A percentile compares a stretch with the other conserved stretches of the same genome.
phyloP scores from a whole-genome alignment of 2,797 vertebrate genomes.

The Scarus forsteni region DNA sequence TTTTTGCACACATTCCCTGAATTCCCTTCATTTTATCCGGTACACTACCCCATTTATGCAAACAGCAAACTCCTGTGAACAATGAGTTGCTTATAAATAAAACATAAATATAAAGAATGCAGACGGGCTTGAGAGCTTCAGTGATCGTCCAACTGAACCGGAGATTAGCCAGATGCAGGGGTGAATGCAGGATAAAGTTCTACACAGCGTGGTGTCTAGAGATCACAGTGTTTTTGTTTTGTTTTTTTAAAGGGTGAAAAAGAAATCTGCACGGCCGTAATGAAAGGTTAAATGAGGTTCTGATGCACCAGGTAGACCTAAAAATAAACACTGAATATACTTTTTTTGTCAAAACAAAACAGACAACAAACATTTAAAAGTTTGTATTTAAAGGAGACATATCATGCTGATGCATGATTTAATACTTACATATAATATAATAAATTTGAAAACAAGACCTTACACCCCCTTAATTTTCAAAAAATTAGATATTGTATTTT shows the following conservation, averaged over 20 bases:
- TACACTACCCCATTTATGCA: slow-evolving; percentile 49
- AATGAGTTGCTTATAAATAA: slow-evolving; percentile 68
- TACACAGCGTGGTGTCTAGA: not conserved
- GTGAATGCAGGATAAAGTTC: slow-evolving; percentile 27
- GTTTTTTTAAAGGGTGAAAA: not conserved
- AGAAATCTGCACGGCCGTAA: slow-evolving; percentile 16
- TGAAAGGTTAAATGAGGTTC: slow-evolving; percentile 4
- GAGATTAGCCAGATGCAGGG: slow-evolving; percentile 21
- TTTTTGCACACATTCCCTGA: slow-evolving; percentile 31
- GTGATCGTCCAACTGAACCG: slow-evolving; percentile 38
- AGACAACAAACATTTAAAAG: too few relatives aligned
- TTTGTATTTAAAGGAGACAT: too few relatives aligned
- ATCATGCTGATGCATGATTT: too few relatives aligned
- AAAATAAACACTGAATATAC: not conserved
- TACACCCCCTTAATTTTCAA: too few relatives aligned
- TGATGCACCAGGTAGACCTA: not conserved
- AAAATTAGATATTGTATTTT: too few relatives aligned
- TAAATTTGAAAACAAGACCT: too few relatives aligned
- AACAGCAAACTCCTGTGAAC: slow-evolving; percentile 61
- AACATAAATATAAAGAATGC: slow-evolving; percentile 66
- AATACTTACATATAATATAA: too few relatives aligned
- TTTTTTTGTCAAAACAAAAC: not conserved
- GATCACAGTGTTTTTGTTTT: slow-evolving; percentile 4
- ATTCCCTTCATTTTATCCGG: slow-evolving; percentile 51
- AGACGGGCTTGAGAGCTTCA: slow-evolving; percentile 52